Conservation (phyloP, 2,113 vertebrate genomes). For the Phasianus colchicus region DNA sequence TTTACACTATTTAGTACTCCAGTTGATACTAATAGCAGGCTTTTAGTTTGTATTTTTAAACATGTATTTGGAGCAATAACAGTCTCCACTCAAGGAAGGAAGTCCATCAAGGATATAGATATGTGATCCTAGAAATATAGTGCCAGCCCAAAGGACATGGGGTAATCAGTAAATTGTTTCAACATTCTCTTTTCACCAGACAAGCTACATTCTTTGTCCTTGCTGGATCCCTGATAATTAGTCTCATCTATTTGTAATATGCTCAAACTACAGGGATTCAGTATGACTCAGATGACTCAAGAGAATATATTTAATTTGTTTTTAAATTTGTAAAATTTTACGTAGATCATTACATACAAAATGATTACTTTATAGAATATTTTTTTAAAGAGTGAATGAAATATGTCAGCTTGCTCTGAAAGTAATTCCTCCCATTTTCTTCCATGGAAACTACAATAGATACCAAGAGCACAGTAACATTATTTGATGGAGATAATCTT, state of each 20-base stretch:
- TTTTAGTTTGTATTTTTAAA: slow-evolving; percentile 70
- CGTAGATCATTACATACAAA: neutral
- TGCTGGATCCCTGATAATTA: slow-evolving; percentile 70
- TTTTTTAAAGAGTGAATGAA: neutral
- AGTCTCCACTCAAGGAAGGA: slow-evolving; percentile 27
- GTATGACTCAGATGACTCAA: neutral
- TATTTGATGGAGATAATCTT: neutral
- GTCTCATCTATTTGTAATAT: slow-evolving; percentile 31
- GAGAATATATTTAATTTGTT: slow-evolving; percentile 22
- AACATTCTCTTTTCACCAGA: slow-evolving; percentile 63
- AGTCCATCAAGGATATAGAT: slow-evolving; percentile 35
- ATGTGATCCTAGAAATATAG: slow-evolving; percentile 62
- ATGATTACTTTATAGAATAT: neutral
- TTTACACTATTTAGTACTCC: slow-evolving; percentile 60
- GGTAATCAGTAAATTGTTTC: slow-evolving; percentile 56
- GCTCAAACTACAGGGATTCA: slow-evolving; percentile 18
- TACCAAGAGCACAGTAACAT: neutral
- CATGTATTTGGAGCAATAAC: slow-evolving; percentile 22
- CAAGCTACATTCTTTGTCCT: slow-evolving; percentile 52
- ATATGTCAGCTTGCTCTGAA: neutral
- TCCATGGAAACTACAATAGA: neutral
- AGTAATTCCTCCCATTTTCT: neutral
- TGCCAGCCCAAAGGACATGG: slow-evolving; percentile 52
- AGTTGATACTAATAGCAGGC: neutral
- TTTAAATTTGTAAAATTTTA: slow-evolving; percentile 17